phyloP scores from a whole-genome alignment of 2,888 invertebrate genomes.

The Smittia sp. region DNA sequence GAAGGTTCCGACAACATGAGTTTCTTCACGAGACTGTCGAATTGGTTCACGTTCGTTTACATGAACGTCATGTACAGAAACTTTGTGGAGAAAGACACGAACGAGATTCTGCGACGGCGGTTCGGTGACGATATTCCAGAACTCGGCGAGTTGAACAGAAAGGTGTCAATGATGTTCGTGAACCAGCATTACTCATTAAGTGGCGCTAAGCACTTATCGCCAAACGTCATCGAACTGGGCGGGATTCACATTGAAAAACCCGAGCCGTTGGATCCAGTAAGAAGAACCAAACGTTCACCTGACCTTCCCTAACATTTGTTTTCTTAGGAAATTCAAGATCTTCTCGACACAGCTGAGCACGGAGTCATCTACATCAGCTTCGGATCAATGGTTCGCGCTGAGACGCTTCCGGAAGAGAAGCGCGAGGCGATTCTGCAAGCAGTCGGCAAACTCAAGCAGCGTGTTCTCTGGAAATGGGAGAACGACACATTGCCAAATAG shows the following conservation, averaged over 20 bases:
- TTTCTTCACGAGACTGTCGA: conserved; percentile 54
- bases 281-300: conserved; percentile 13
- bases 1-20: conserved; percentile 54
- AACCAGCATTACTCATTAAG: conserved; percentile 58
- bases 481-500: conserved; percentile 59
- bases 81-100: conserved; percentile 50
- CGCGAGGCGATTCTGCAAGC: conserved; percentile 59
- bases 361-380: conserved; percentile 69
- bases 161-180: conserved; percentile 50
- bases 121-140: conserved; percentile 55
- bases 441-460: conserved; percentile 58
- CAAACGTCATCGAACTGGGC: conserved; percentile 57
- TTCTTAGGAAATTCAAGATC: conserved; percentile 56
- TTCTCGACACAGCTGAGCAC: conserved; percentile 61
- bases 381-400: conserved; percentile 66
- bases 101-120: conserved; percentile 51
- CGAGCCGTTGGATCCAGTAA: conserved; percentile 49
- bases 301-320: conserved; percentile 12
- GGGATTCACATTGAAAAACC: conserved; percentile 56
- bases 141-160: conserved; percentile 53
- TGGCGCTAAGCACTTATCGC: conserved; percentile 55
- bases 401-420: conserved; percentile 59
- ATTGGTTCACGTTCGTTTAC: conserved; percentile 50
- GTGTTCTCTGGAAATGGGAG: conserved; percentile 71
- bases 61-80: conserved; percentile 49